Evolutionary conservation across 2,113 vertebrate genomes (phyloP).

Genomic region (Corynorhinus townsendii): DNA sequence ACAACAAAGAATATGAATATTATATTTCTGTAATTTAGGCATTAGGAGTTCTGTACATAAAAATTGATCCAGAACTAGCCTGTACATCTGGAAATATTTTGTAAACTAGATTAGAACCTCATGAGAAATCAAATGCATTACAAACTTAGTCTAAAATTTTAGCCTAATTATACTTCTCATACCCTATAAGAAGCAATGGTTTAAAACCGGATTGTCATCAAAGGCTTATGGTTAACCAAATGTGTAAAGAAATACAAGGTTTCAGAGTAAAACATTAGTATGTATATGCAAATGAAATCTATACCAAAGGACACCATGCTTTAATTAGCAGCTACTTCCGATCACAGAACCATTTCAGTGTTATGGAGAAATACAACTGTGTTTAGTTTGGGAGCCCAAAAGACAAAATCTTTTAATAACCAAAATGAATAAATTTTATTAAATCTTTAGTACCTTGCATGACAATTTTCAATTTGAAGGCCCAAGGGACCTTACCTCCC

Average conservation of each 20-base stretch:
- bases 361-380: neutral
- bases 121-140: constrained; percentile 77
- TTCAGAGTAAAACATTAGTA: constrained; percentile 75
- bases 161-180: constrained; percentile 79
- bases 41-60: constrained; percentile 65
- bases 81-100: constrained; percentile 81
- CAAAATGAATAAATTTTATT: constrained; percentile 20
- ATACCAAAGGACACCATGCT: constrained; percentile 36
- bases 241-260: constrained; percentile 77
- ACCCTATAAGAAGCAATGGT: constrained; percentile 73
- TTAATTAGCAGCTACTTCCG: constrained; percentile 30
- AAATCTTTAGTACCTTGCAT: neutral
- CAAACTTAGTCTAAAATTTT: constrained; percentile 73
- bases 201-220: constrained; percentile 80
- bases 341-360: constrained; percentile 39
- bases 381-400: constrained; percentile 28
- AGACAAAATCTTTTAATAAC: constrained; percentile 24
- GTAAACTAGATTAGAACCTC: constrained; percentile 74
- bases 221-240: constrained; percentile 78
- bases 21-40: constrained; percentile 77
- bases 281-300: constrained; percentile 72
- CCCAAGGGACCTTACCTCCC: neutral
- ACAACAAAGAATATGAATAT: constrained; percentile 68
- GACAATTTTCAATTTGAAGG: constrained; percentile 34
- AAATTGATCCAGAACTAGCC: constrained; percentile 70